Conservation (phyloP, 2,113 vertebrate genomes). For the Rhea pennata region DNA sequence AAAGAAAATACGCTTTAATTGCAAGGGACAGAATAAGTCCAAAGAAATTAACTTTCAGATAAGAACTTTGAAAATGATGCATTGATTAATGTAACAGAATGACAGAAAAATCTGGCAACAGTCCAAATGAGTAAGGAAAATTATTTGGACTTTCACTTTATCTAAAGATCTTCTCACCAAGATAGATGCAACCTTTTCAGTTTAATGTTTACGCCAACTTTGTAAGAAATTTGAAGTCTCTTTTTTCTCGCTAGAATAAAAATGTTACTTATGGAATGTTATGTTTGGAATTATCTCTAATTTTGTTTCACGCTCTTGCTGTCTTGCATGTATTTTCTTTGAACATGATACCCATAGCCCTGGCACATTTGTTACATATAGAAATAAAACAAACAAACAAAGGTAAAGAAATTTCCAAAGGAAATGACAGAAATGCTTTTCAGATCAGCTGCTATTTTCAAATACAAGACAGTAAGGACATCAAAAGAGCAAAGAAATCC, state of each 20-base stretch:
- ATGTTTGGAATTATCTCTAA: slow-evolving; percentile 31
- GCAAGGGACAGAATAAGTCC: background rate
- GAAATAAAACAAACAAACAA: slow-evolving; percentile 55
- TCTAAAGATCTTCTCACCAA: background rate
- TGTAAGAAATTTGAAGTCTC: background rate
- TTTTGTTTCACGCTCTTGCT: slow-evolving; percentile 41
- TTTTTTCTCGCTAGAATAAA: background rate
- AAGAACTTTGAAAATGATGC: background rate
- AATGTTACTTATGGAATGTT: background rate
- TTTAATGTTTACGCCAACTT: background rate
- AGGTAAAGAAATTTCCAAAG: slow-evolving; percentile 51
- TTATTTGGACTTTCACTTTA: background rate
- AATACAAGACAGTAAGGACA: slow-evolving; percentile 48
- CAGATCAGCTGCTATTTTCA: slow-evolving; percentile 51
- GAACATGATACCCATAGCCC: slow-evolving; percentile 37
- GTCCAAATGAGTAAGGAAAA: background rate
- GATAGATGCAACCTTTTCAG: background rate
- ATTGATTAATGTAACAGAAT: background rate
- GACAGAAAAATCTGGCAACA: background rate
- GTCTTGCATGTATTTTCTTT: slow-evolving; percentile 49
- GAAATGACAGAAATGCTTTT: slow-evolving; percentile 45
- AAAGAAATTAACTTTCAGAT: background rate
- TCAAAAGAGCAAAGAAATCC: slow-evolving; percentile 48
- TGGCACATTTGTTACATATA: slow-evolving; percentile 19
- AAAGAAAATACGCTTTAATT: background rate